phyloP scores from a whole-genome alignment of 2,888 invertebrate genomes.

The Papilio gigon region DNA sequence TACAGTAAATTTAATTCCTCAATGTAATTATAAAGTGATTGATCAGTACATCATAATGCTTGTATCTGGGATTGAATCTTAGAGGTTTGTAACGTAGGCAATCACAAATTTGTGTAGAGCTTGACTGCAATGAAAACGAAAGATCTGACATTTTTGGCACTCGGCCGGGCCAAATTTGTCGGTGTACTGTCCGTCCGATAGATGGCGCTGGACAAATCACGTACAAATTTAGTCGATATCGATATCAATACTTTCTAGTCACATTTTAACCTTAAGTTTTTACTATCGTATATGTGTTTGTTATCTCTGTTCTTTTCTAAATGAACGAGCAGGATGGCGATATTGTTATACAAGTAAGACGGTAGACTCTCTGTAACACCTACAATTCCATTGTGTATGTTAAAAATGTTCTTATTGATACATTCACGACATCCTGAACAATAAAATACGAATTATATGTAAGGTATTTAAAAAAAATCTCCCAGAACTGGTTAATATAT shows the following conservation, averaged over 20 bases:
- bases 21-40: not conserved
- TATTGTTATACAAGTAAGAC: not conserved
- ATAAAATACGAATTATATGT: constrained; percentile 2
- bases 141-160: too few relatives aligned
- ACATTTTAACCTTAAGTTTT: too few relatives aligned
- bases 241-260: too few relatives aligned
- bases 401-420: not conserved
- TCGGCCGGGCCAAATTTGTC: too few relatives aligned
- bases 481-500: not conserved
- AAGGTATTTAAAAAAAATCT: not conserved
- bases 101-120: too few relatives aligned
- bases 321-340: not conserved
- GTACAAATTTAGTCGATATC: too few relatives aligned
- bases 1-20: constrained; percentile 15
- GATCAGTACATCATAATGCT: not conserved
- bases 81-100: too few relatives aligned
- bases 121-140: too few relatives aligned
- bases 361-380: not conserved
- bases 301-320: not conserved
- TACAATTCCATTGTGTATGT: not conserved
- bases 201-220: too few relatives aligned
- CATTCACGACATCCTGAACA: constrained; percentile 11
- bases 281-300: not conserved
- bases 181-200: too few relatives aligned
- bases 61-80: not conserved